Conservation (phyloP, 2,888 invertebrate genomes). For the Noctua janthina region DNA sequence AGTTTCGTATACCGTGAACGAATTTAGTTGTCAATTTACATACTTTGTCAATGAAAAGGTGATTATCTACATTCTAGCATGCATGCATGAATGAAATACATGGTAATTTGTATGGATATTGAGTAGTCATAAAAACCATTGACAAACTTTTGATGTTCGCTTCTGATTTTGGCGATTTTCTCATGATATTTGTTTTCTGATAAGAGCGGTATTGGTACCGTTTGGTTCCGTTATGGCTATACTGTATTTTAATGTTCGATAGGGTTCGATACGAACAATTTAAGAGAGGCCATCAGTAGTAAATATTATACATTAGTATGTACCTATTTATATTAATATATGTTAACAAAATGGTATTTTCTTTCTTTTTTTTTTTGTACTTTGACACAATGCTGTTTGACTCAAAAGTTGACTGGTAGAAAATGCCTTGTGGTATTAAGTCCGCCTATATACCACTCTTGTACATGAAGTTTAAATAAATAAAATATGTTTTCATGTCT, state of each 20-base stretch:
- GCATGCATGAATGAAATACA: conserved; percentile 28
- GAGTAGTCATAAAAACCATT: not conserved
- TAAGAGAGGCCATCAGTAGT: not conserved
- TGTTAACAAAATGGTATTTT: too few relatives aligned
- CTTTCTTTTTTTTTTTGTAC: too few relatives aligned
- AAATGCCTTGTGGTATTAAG: too few relatives aligned
- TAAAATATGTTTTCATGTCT: too few relatives aligned
- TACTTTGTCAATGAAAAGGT: conserved; percentile 44
- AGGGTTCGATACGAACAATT: not conserved
- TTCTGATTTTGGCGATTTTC: conserved; percentile 14
- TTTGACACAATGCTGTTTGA: too few relatives aligned
- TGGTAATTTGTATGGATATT: conserved; percentile 15
- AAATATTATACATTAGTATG: too few relatives aligned
- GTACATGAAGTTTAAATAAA: too few relatives aligned
- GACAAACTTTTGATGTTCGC: not conserved
- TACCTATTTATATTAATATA: too few relatives aligned
- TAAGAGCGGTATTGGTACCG: not conserved
- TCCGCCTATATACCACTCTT: too few relatives aligned
- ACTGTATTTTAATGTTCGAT: not conserved
- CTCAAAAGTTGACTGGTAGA: too few relatives aligned
- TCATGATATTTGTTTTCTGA: conserved; percentile 16
- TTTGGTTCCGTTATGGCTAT: not conserved
- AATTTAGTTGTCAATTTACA: conserved; percentile 53
- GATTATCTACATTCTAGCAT: conserved; percentile 15
- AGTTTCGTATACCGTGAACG: conserved; percentile 24